phyloP scores from a whole-genome alignment of 2,797 vertebrate species.

The Furcifer pardalis region DNA sequence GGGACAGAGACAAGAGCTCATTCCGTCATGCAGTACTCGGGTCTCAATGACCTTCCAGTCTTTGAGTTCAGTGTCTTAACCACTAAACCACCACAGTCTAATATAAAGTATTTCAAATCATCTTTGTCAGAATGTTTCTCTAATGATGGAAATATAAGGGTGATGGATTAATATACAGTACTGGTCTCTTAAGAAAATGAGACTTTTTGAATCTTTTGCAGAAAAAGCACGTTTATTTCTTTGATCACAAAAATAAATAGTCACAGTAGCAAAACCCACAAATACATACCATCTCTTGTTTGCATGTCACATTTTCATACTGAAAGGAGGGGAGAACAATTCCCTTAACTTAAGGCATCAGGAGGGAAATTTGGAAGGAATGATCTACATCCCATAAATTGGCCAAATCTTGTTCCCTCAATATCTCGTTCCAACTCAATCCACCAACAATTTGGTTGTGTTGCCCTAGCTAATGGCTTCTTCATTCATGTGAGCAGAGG shows the following conservation, averaged over 20 bases:
- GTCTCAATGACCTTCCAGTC: too few relatives aligned
- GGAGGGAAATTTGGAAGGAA: too few relatives aligned
- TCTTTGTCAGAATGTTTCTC: not conserved
- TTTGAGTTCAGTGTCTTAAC: too few relatives aligned
- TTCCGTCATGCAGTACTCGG: too few relatives aligned
- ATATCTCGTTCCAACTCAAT: too few relatives aligned
- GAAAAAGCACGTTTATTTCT: not conserved
- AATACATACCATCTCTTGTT: not conserved
- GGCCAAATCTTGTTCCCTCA: not conserved
- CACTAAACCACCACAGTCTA: too few relatives aligned
- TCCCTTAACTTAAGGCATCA: not conserved
- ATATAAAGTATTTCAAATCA: too few relatives aligned
- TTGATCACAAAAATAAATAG: not conserved
- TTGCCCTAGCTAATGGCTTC: not conserved
- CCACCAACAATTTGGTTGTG: too few relatives aligned
- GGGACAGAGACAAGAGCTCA: too few relatives aligned
- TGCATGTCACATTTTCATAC: not conserved
- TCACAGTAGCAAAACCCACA: not conserved
- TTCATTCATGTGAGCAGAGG: not conserved
- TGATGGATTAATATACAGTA: not conserved
- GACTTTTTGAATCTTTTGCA: not conserved
- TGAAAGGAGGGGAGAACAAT: not conserved
- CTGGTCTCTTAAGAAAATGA: not conserved
- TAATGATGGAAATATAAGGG: not conserved
- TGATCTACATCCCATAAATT: too few relatives aligned